Conservation (phyloP, 2,888 invertebrate species). For the Lycocerus yunnanus region DNA sequence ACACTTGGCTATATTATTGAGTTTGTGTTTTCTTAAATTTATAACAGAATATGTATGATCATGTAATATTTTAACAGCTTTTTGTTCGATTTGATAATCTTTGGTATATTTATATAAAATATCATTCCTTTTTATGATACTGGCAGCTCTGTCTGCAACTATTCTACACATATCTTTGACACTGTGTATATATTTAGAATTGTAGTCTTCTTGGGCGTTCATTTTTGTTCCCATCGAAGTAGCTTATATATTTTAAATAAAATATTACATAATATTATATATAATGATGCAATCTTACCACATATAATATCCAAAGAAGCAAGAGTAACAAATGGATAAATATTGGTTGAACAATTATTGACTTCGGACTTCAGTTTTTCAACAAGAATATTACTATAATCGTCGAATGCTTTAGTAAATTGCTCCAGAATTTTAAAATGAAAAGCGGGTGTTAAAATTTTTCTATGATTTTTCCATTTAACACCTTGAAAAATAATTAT, state of each 20-base stretch:
- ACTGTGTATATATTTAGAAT: slow-evolving; percentile 74
- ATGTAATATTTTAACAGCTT: slow-evolving; percentile 57
- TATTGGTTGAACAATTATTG: slow-evolving; percentile 58
- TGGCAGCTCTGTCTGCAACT: slow-evolving; percentile 40
- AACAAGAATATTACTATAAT: slow-evolving; percentile 63
- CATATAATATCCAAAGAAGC: slow-evolving; percentile 67
- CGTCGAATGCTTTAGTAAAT: slow-evolving; percentile 72
- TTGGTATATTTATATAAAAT: slow-evolving; percentile 44
- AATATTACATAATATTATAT: too few species aligned
- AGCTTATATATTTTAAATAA: slow-evolving; percentile 59
- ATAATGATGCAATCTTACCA: too few species aligned
- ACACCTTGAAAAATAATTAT: slow-evolving; percentile 46
- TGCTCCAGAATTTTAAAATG: slow-evolving; percentile 78
- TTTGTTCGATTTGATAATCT: slow-evolving; percentile 62
- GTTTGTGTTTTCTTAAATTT: slow-evolving; percentile 54
- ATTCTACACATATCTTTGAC: slow-evolving; percentile 61
- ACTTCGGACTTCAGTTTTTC: slow-evolving; percentile 57
- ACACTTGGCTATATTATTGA: not conserved
- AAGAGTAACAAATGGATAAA: slow-evolving; percentile 65
- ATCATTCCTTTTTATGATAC: slow-evolving; percentile 60
- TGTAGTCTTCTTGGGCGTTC: slow-evolving; percentile 70
- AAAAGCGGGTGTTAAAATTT: slow-evolving; percentile 77
- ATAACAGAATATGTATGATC: slow-evolving; percentile 63
- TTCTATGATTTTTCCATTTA: slow-evolving; percentile 70
- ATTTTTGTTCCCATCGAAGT: slow-evolving; percentile 83